Conservation (phyloP, 2,888 invertebrate genomes). For the Blastobasis adustella region DNA sequence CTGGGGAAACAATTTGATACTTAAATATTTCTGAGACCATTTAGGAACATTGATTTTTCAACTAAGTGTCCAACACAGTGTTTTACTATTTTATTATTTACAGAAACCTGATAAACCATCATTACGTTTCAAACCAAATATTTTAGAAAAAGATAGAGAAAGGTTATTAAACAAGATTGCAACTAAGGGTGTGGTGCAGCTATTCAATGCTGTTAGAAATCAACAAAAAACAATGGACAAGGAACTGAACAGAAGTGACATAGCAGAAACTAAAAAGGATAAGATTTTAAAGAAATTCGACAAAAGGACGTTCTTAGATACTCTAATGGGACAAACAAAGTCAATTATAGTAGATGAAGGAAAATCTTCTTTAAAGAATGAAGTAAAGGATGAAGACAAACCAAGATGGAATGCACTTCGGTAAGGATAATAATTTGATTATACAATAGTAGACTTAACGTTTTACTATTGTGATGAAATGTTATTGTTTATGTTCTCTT, state of each 20-base stretch:
- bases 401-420: conserved; percentile 79
- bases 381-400: conserved; percentile 49
- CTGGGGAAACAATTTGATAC: too few relatives aligned
- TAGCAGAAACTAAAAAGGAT: conserved; percentile 85
- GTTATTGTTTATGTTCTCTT: neutral
- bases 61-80: neutral
- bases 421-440: conserved; percentile 20
- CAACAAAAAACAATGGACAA: conserved; percentile 87
- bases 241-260: conserved; percentile 81
- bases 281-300: conserved; percentile 84
- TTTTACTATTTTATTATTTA: conserved; percentile 21
- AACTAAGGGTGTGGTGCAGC: conserved; percentile 93
- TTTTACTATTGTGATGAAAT: too few relatives aligned
- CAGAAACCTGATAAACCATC: conserved; percentile 78
- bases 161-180: conserved; percentile 86
- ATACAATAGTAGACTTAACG: too few relatives aligned
- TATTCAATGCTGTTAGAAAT: conserved; percentile 91
- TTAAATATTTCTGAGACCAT: too few relatives aligned
- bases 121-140: conserved; percentile 83
- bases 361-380: conserved; percentile 44
- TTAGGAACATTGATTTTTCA: too few relatives aligned
- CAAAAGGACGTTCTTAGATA: conserved; percentile 84
- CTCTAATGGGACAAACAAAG: conserved; percentile 82
- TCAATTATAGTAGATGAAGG: conserved; percentile 69
- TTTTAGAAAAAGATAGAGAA: conserved; percentile 85